phyloP scores from a whole-genome alignment of 1,140 invertebrate species.

The Myzus persicae region DNA sequence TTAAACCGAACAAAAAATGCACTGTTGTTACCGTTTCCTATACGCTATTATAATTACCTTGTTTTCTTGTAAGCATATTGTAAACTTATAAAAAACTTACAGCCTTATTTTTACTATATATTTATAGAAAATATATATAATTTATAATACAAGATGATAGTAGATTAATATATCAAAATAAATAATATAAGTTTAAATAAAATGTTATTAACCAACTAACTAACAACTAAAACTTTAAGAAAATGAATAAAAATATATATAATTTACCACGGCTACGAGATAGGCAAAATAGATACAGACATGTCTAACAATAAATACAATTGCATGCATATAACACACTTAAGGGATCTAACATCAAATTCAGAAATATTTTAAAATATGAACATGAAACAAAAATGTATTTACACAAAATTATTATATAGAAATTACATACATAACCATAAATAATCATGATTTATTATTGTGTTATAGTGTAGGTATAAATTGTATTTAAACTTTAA shows the following conservation, averaged over 20 bases:
- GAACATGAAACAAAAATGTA: not conserved
- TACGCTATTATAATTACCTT: not conserved
- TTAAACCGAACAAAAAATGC: not conserved
- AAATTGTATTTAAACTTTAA: not conserved
- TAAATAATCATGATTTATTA: not conserved
- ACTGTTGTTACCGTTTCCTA: not conserved
- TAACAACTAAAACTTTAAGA: not conserved
- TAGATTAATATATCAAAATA: too few relatives aligned
- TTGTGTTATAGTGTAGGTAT: not conserved
- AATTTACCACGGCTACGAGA: slow-evolving; percentile 13
- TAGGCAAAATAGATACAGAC: slow-evolving; percentile 50
- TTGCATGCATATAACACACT: slow-evolving; percentile 26
- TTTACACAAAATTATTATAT: not conserved
- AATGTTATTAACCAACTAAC: not conserved
- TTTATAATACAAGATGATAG: too few relatives aligned
- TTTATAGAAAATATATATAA: not conserved
- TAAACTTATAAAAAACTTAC: not conserved
- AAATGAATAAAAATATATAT: not conserved
- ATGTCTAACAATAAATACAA: not conserved
- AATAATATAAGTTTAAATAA: not conserved
- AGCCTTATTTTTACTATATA: not conserved
- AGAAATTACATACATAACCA: not conserved
- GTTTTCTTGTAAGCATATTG: not conserved
- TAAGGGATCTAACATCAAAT: not conserved
- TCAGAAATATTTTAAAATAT: not conserved